Evolutionary conservation across 2,888 invertebrate genomes (phyloP).

Genomic region (Brachyptera putata): DNA sequence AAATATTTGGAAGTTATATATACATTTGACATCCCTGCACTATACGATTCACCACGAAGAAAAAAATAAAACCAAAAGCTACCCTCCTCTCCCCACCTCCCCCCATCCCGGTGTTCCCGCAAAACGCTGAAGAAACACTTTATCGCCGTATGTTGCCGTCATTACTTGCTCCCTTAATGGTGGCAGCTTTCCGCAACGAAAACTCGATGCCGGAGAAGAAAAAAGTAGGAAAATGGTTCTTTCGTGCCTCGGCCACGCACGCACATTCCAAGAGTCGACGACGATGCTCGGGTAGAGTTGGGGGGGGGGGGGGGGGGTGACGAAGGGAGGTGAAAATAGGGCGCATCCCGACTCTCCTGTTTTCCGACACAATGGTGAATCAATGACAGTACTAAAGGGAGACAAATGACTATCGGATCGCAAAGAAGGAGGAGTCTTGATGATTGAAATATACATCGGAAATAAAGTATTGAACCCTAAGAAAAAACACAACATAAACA

Average conservation of each 20-base stretch:
- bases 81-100: not conserved
- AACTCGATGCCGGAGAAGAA: conserved; percentile 1
- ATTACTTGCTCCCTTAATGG: conserved; percentile 31
- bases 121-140: conserved; percentile 25
- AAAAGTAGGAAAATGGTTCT: conserved; percentile 16
- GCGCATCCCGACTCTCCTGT: not conserved
- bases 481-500: not conserved
- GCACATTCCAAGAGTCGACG: conserved; percentile 10
- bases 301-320: not conserved
- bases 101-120: conserved; percentile 1
- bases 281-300: not conserved
- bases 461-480: not conserved
- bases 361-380: conserved; percentile 23
- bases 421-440: not conserved
- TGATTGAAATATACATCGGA: not conserved
- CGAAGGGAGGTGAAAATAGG: not conserved
- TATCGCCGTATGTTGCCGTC: conserved; percentile 32
- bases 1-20: no score
- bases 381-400: conserved; percentile 23
- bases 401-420: conserved; percentile 23
- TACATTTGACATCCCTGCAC: not conserved
- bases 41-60: conserved; percentile 1
- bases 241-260: conserved; percentile 3
- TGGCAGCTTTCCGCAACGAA: conserved; percentile 13
- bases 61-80: not conserved